A percentile compares a stretch with the other conserved stretches of the same genome.
These are phyloP conservation scores for Galleria mellonella DNA, from an alignment of 1,140 invertebrate genomes.

Conservation along the genomic window DNA sequence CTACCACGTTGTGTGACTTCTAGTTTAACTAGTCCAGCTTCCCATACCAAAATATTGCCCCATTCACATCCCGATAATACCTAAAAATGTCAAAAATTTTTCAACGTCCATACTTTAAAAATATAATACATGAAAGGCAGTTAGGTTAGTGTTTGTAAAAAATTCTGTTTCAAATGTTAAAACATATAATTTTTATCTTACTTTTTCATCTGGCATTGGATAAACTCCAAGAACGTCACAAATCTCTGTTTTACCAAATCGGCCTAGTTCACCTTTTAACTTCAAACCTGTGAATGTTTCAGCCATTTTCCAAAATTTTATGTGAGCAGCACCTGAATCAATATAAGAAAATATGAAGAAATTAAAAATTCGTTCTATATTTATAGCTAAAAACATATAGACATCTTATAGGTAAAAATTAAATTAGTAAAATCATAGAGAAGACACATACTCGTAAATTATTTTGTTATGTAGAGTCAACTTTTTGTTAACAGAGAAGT, in stretches of 20 bases:
- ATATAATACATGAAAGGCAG: no score
- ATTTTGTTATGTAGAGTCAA: no score
- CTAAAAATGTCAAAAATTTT: constrained; percentile 36
- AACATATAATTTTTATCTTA: constrained; percentile 32
- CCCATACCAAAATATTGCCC: constrained; percentile 94
- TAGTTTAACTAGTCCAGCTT: constrained; percentile 88
- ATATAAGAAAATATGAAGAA: no score
- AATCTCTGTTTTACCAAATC: constrained; percentile 93
- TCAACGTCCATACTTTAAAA: neutral
- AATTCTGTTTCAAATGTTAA: no score
- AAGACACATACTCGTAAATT: no score
- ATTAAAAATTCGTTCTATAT: no score
- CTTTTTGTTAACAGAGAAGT: no score
- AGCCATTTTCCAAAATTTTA: constrained; percentile 96
- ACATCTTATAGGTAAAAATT: no score
- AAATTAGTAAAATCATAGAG: no score
- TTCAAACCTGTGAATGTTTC: constrained; percentile 93
- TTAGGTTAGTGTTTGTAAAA: no score
- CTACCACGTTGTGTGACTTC: constrained; percentile 82
- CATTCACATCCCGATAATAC: constrained; percentile 89
- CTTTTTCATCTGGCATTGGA: constrained; percentile 90
- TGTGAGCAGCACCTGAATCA: constrained; percentile 80
- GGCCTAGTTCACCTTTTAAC: constrained; percentile 87
- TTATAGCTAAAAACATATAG: no score
- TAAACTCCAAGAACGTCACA: constrained; percentile 90